A percentile compares a stretch with the other conserved stretches of the same genome.
Evolutionary conservation across 1,140 invertebrate species (phyloP).

Genomic region (Prorops nasuta): DNA sequence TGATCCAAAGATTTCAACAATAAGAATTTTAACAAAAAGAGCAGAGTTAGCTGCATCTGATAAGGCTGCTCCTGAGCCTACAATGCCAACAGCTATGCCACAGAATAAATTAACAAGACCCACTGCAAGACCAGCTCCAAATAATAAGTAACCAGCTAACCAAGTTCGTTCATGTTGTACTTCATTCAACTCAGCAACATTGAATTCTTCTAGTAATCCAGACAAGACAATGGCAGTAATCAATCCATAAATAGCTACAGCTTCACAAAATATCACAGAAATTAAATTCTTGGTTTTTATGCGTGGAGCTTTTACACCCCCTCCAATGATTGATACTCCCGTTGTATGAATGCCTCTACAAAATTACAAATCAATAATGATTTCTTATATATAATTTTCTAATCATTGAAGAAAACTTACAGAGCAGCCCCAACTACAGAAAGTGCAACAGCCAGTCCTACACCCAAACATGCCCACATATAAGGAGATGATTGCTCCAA

Average conservation of each 20-base stretch:
- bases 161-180: constrained; percentile 61
- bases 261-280: constrained; percentile 98
- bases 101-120: constrained; percentile 94
- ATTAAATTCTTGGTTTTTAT: constrained; percentile 99
- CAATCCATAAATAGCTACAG: constrained; percentile 98
- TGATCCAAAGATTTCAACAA: constrained; percentile 97
- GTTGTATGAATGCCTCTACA: constrained; percentile 89
- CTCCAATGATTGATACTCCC: constrained; percentile 94
- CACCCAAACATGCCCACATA: constrained; percentile 91
- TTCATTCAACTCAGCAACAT: constrained; percentile 18
- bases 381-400: constrained; percentile 3
- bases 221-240: constrained; percentile 96
- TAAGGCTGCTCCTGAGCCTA: constrained; percentile 92
- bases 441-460: constrained; percentile 88
- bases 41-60: constrained; percentile 93
- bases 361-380: constrained; percentile 13
- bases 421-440: constrained; percentile 97
- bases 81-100: constrained; percentile 93
- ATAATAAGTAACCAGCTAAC: constrained; percentile 88
- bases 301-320: constrained; percentile 95
- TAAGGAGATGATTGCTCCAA: constrained; percentile 82
- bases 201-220: constrained; percentile 71
- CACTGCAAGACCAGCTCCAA: constrained; percentile 92
- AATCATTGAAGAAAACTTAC: constrained; percentile 56
- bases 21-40: constrained; percentile 95